Conservation (phyloP, 2,797 vertebrate genomes). For the Coracias cyanogaster region DNA sequence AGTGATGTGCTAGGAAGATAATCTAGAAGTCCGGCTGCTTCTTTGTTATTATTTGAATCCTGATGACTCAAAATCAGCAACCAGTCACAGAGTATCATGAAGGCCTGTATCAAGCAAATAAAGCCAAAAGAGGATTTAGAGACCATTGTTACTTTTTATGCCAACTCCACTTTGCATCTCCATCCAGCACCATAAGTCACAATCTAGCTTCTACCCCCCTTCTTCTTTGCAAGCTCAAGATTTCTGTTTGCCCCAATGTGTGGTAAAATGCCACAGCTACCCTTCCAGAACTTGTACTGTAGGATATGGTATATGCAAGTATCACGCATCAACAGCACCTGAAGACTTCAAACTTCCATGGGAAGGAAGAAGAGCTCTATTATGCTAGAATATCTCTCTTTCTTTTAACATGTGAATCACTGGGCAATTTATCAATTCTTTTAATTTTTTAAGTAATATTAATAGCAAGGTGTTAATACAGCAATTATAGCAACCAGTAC, state of each 20-base stretch:
- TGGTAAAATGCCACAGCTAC: neutral
- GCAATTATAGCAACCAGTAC: neutral
- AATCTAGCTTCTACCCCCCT: neutral
- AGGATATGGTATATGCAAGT: neutral
- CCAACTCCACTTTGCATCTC: neutral
- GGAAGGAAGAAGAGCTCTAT: neutral
- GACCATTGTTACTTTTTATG: neutral
- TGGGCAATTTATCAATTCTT: neutral
- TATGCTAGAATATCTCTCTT: neutral
- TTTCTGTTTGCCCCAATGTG: neutral
- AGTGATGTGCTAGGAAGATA: slow-evolving; percentile 85
- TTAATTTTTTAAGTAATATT: neutral
- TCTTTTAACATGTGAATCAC: neutral
- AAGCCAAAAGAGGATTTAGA: slow-evolving; percentile 1
- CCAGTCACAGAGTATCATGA: slow-evolving; percentile 88
- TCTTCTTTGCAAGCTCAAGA: neutral
- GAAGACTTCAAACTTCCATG: neutral
- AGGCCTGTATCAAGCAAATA: slow-evolving; percentile 80
- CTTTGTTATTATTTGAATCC: slow-evolving; percentile 78
- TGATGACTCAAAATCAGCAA: slow-evolving; percentile 88
- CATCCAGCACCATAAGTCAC: neutral
- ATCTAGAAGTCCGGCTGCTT: slow-evolving; percentile 68
- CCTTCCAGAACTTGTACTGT: neutral
- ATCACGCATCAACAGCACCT: neutral
- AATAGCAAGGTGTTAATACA: neutral